Base-by-base conservation (phyloP, 2,113 vertebrate species). In the Epinephelus cyanopodus region DNA sequence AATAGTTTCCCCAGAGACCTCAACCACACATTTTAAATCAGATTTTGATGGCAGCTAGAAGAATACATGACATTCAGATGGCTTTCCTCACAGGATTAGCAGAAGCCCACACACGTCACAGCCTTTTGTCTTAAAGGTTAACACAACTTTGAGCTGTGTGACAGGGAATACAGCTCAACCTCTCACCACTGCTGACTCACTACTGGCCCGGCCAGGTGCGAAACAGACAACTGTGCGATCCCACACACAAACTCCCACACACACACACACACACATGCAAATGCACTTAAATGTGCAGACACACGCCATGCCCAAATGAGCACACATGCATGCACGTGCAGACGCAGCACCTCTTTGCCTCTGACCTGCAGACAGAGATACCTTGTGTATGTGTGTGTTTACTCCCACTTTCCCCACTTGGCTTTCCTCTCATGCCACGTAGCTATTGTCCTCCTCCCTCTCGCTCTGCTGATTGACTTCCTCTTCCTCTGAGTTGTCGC, bases 71-170 rank as follows among this genome's bases (percentile, higher is more conserved):
- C 91, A 89, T 91, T 93, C 89, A 88, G 67, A 82, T 82, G 69
- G 67, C 48, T 89, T 79, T 63, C 74, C 67, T 88, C 85, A 88
- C 82, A 68, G 74, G 89, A 93, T 93, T 81, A 86, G 74, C 82
- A 64, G 82, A 82, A 83, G 86, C 87, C 78, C 86, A 90, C 72
- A 75, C 83, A 74, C 87, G 84, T 95, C 94, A 93, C 68, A 29
- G 88, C 39, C 89, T 87, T 94, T 94, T 93, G 89, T 94, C 75
- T 89, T 58, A 92, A 94, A 94, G 92, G 90, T 94, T 93, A 93
- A 91, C 88, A 89, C 89, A 90, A 92, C 89, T 91, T 88, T 77
- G 77, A 68, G 82, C 84, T 71, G 76, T 79, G 88, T 84, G 87
- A 85, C 79, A 15, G 76, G 70, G 83, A 84, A 82, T 65, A 23